A percentile compares a stretch with the other conserved stretches of the same genome.
Evolutionary conservation across 2,888 invertebrate genomes (phyloP).

Genomic region (Lottia scabra): DNA sequence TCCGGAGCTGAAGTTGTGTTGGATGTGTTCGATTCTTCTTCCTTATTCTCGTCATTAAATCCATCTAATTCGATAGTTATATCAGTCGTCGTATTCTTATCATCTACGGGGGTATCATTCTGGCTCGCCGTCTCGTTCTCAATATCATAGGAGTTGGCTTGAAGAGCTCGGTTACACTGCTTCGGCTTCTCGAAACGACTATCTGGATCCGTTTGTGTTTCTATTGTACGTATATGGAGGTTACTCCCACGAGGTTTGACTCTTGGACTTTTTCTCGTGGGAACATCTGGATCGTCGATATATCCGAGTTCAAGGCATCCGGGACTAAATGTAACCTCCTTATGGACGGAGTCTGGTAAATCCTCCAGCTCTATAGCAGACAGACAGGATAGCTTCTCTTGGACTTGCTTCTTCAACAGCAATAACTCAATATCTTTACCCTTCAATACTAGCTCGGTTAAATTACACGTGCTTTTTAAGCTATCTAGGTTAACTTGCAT

Average conservation of each 20-base stretch:
- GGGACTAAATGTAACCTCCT: constrained; percentile 60
- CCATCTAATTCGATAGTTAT: constrained; percentile 21
- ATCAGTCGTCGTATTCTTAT: constrained; percentile 17
- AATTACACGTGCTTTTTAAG: constrained; percentile 67
- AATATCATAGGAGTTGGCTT: constrained; percentile 19
- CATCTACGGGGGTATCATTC: constrained; percentile 29
- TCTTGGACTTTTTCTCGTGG: constrained; percentile 38
- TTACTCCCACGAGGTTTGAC: constrained; percentile 28
- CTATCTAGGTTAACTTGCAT: constrained; percentile 64
- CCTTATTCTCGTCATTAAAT: constrained; percentile 25
- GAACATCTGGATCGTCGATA: constrained; percentile 62
- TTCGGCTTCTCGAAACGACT: not conserved
- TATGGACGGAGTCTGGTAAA: constrained; percentile 61
- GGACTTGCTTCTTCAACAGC: constrained; percentile 68
- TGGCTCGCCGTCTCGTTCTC: constrained; percentile 31
- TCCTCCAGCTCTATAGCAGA: constrained; percentile 61
- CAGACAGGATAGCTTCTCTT: constrained; percentile 65
- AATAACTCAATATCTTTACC: constrained; percentile 70
- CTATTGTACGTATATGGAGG: constrained; percentile 26
- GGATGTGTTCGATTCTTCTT: constrained; percentile 34
- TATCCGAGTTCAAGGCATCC: constrained; percentile 65
- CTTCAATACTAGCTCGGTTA: constrained; percentile 69
- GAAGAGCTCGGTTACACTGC: constrained; percentile 1
- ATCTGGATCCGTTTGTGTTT: constrained; percentile 42
- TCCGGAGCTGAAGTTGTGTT: constrained; percentile 23